Evolutionary conservation across 2,113 vertebrate species (phyloP).

Genomic region (Ancistrus triradiatus): DNA sequence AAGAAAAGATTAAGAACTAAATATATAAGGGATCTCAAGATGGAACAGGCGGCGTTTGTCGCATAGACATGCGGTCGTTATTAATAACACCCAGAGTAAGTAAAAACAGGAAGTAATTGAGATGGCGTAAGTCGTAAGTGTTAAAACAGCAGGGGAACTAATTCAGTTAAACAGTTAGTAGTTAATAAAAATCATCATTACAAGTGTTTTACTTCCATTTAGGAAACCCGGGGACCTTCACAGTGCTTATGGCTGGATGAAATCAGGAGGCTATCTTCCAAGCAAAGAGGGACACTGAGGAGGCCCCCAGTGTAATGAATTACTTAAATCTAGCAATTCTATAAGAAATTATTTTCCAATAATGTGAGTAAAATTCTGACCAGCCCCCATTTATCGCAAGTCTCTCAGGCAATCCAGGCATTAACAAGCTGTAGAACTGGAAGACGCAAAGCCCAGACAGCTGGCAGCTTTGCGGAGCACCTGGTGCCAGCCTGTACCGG

Average conservation of each 20-base stretch:
- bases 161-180: too few species aligned
- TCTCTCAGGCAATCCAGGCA: conserved; percentile 84
- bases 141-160: too few species aligned
- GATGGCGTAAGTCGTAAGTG: too few species aligned
- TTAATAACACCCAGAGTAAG: too few species aligned
- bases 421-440: conserved; percentile 86
- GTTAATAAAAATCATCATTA: too few species aligned
- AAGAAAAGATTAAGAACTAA: too few species aligned
- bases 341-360: too few species aligned
- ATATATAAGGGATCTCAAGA: too few species aligned
- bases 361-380: background rate
- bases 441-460: conserved; percentile 72
- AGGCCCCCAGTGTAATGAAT: conserved; percentile 82
- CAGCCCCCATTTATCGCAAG: conserved; percentile 56
- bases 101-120: too few species aligned
- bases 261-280: conserved; percentile 86
- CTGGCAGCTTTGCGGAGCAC: conserved; percentile 75
- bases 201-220: conserved; percentile 34
- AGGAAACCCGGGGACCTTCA: conserved; percentile 92
- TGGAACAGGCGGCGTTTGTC: too few species aligned
- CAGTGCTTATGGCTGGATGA: conserved; percentile 96
- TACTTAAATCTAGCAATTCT: too few species aligned
- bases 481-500: conserved; percentile 85
- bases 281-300: conserved; percentile 87
- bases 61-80: too few species aligned